Evolutionary conservation across 2,797 vertebrate species (phyloP).

Genomic region (Silurus aristotelis): DNA sequence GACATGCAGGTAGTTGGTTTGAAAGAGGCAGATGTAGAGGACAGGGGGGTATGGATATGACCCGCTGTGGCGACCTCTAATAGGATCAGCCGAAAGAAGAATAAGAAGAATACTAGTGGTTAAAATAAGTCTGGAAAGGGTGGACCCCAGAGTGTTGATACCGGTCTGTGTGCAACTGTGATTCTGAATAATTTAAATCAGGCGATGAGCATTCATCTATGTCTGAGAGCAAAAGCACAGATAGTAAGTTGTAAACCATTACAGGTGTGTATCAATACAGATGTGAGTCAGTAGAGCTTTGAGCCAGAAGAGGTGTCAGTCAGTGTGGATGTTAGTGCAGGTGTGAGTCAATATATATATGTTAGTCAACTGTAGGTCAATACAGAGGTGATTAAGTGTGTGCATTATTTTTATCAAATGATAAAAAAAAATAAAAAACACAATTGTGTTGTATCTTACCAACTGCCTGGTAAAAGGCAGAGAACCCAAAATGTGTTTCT

Average conservation of each 20-base stretch:
- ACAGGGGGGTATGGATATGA: too few species aligned
- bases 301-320: not conserved
- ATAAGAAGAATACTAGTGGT: too few species aligned
- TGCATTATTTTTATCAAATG: not conserved
- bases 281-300: not conserved
- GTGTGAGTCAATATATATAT: not conserved
- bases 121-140: too few species aligned
- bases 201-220: constrained; percentile 71
- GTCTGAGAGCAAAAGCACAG: constrained; percentile 59
- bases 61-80: too few species aligned
- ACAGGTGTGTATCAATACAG: not conserved
- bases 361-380: not conserved
- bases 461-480: constrained; percentile 55
- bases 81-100: too few species aligned
- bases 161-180: constrained; percentile 74
- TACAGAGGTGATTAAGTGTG: not conserved
- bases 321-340: not conserved
- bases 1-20: too few species aligned
- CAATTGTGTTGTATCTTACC: constrained; percentile 37
- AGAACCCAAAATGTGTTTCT: constrained; percentile 50
- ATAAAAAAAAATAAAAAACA: not conserved
- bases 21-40: too few species aligned
- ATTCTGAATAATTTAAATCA: constrained; percentile 55
- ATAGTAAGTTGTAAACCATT: not conserved
- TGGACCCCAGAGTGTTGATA: constrained; percentile 75